Conservation (phyloP, 2,888 invertebrate genomes). For the Kuschelorhynchus macadamiae region DNA sequence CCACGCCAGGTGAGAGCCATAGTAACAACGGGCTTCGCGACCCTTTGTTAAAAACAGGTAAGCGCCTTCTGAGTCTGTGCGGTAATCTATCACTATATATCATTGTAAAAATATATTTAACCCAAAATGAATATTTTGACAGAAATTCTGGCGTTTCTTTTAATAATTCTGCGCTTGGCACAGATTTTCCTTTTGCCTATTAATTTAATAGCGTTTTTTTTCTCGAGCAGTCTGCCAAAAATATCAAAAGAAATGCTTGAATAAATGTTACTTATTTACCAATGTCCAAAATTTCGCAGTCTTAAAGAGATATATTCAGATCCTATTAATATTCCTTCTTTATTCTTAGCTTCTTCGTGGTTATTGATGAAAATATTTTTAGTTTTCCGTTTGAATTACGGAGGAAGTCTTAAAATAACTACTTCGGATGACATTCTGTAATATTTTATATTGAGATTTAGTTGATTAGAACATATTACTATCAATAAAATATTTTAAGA, state of each 20-base stretch:
- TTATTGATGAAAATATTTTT: neutral
- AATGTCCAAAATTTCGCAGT: neutral
- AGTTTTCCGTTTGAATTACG: neutral
- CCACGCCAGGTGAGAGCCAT: too few species aligned
- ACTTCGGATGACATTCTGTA: neutral
- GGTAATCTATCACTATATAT: too few species aligned
- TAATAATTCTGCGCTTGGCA: too few species aligned
- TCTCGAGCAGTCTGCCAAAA: conserved; percentile 7
- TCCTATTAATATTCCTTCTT: neutral
- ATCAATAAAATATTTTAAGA: too few species aligned
- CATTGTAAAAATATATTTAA: too few species aligned
- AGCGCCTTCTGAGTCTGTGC: too few species aligned
- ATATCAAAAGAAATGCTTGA: too few species aligned
- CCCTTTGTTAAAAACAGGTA: too few species aligned
- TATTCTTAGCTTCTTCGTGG: neutral
- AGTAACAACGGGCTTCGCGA: too few species aligned
- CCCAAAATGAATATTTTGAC: too few species aligned
- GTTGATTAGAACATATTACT: too few species aligned
- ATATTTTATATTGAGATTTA: neutral
- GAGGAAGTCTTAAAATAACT: neutral
- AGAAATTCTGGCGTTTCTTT: too few species aligned
- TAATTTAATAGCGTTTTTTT: neutral
- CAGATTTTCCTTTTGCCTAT: neutral
- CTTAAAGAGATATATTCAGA: neutral
- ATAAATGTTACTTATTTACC: neutral